Percentiles rank a stretch among this genome's conserved stretches.
Evolutionary conservation across 2,888 invertebrate species (phyloP).

Genomic region (Phrixothrix hirtus): DNA sequence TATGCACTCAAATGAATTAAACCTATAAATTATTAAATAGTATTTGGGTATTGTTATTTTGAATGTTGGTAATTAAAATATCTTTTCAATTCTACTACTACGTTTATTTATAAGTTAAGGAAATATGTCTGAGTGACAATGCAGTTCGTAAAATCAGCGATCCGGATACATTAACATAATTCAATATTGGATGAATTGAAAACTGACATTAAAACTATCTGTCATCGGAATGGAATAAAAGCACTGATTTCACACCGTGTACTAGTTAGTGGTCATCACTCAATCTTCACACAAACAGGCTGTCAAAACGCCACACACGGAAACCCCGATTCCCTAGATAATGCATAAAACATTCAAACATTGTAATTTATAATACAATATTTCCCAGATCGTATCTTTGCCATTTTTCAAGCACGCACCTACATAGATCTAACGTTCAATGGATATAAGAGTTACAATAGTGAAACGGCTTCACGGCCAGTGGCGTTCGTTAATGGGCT

Average conservation of each 20-base stretch:
- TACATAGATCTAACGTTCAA: conserved; percentile 35
- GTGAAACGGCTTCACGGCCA: conserved; percentile 41
- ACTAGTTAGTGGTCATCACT: conserved; percentile 37
- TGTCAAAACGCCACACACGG: conserved; percentile 42
- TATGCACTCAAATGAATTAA: too few relatives aligned
- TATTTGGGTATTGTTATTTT: too few relatives aligned
- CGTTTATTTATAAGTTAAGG: too few relatives aligned
- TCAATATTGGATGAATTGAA: conserved; percentile 8
- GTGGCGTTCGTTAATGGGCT: conserved; percentile 44
- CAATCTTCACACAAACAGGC: conserved; percentile 38
- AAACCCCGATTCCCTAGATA: conserved; percentile 40
- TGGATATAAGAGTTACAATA: conserved; percentile 35
- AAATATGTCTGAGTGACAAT: not conserved
- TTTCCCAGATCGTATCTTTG: conserved; percentile 40
- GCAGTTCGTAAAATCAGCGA: not conserved
- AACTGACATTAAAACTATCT: conserved; percentile 27
- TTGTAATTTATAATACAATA: conserved; percentile 43
- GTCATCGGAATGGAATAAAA: conserved; percentile 36
- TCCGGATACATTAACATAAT: conserved; percentile 1
- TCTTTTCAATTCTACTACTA: too few relatives aligned
- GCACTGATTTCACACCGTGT: conserved; percentile 33
- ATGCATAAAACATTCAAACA: conserved; percentile 43
- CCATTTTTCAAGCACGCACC: conserved; percentile 37
- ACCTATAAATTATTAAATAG: too few relatives aligned
- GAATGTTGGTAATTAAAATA: too few relatives aligned